Evolutionary conservation across 35 echinoderm and acorn worm species (phyloP).

Genomic region (Heliocidaris tuberculata): DNA sequence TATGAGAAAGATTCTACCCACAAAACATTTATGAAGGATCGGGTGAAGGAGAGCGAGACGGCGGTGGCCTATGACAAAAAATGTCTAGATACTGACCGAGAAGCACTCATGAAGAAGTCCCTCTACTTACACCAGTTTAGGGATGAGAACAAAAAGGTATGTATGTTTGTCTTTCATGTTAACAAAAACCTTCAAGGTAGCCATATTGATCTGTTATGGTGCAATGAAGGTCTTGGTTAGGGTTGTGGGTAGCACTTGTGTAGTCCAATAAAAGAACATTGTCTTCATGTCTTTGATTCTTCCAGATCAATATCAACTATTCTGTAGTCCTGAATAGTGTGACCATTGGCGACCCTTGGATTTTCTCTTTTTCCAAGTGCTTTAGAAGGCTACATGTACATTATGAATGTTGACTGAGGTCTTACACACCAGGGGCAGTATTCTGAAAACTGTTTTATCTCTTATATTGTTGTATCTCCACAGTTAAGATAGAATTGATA

Average conservation of each 20-base stretch:
- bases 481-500: no score
- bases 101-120: conserved; percentile 49
- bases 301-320: neutral
- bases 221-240: neutral
- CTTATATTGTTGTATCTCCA: no score
- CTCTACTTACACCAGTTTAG: conserved; percentile 71
- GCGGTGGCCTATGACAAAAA: conserved; percentile 64
- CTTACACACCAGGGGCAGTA: no score
- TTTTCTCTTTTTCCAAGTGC: neutral
- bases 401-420: no score
- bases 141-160: conserved; percentile 91
- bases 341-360: neutral
- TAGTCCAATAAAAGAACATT: neutral
- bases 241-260: neutral
- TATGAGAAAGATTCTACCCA: conserved; percentile 47
- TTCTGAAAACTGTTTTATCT: no score
- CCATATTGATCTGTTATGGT: neutral
- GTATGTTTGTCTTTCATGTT: conserved; percentile 13
- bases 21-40: conserved; percentile 53
- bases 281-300: neutral
- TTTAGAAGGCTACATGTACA: no score
- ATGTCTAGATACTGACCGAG: conserved; percentile 61
- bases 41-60: conserved; percentile 63
- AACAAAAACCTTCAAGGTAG: neutral
- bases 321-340: neutral